Evolutionary conservation across 2,113 vertebrate genomes (phyloP), one percentile per base, ranked within the genome.

Genomic region (Piaya cayana): DNA sequence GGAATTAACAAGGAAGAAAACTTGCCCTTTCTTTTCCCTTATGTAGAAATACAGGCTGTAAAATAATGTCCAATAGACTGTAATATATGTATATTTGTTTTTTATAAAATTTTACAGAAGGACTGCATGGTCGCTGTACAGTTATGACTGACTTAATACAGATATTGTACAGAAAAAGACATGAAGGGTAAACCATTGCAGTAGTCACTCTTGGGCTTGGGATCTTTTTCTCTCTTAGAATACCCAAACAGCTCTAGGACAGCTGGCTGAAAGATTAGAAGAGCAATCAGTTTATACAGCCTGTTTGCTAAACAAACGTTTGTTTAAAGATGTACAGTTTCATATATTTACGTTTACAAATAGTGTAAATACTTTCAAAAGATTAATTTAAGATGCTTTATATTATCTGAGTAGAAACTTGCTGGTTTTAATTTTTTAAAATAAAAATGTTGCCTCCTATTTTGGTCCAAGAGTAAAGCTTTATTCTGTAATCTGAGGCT

Each of bases 381-480:
- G 95, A 97, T 97, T 98, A 98, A 98, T 98, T 98, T 98, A 98
- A 98, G 96, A 96, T 97, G 96, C 97, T 97, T 98, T 98, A 96
- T 98, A 97, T 98, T 98, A 98, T 97, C 97, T 98, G 94, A 96
- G 92, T 97, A 98, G 98, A 97, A 97, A 97, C 95, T 96, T 97
- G 93, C 96, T 93, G 96, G 87, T 98, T 98, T 98, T 98, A 98
- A 97, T 97, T 96, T 97, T 97, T 98, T 19, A 32, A 34, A 96
- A 96, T 93, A 97, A 98, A 95, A 97, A 96, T 81, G 93, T 97
- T 97, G 95, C 97, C 97, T 98, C 94, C 90, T 97, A 97, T 82
- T 95, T 97, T 97, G 94, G 91, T 96, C 82, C 63, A 76, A 87
- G 92, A 91, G 93, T 95, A 93, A 90, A 96, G 95, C 91, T 96